Evolutionary conservation across 37 sponge, comb jelly and placozoan species (phyloP), one percentile per base, ranked within the genome.

Genomic region (Chondrosia reniformis): DNA sequence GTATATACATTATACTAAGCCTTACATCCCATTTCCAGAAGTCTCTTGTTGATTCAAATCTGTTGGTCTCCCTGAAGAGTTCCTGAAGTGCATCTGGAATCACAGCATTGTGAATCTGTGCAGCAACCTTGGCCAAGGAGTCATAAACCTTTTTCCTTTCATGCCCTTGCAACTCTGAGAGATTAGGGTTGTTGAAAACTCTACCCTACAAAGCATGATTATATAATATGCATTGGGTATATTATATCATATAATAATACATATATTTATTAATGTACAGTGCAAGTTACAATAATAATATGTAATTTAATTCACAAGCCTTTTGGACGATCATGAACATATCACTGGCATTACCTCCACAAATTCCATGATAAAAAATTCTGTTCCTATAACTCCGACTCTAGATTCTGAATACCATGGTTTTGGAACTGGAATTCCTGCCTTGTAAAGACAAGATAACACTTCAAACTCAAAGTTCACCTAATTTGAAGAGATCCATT

Each of bases 321-420:
- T n/a, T n/a, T n/a, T n/a, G n/a, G n/a, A n/a, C n/a, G n/a, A n/a
- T n/a, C n/a, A n/a, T n/a, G n/a, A n/a, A n/a, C 36, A 66, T 21
- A 33, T 6, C 7, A 36, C 22, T 40, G 32, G 67, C 39, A 36
- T 40, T 44, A 69, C 72, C 15, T 69, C 72, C 32, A 69, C 72
- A 69, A 43, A 40, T 25, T 69, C 72, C 72, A 69, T 69, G 72
- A 69, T 59, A 34, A 69, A 38, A 25, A 69, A 69, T 25, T 69
- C 72, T 40, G 72, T 69, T 6, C 72, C 72, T 43, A 69, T 40
- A 2, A 39, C 32, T 17, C 6, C 72, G 2, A 24, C 37, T 34
- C 72, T 34, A 25, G 72, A 34, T 24, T 69, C 72, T 4, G 42
- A 1, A 40, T 69, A 44, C 2, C 42, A 69, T 4, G 22, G 6